Evolutionary conservation across 2,888 invertebrate genomes (phyloP), one percentile per base, ranked within the genome.

Genomic region (Zaprionus lineosus): DNA sequence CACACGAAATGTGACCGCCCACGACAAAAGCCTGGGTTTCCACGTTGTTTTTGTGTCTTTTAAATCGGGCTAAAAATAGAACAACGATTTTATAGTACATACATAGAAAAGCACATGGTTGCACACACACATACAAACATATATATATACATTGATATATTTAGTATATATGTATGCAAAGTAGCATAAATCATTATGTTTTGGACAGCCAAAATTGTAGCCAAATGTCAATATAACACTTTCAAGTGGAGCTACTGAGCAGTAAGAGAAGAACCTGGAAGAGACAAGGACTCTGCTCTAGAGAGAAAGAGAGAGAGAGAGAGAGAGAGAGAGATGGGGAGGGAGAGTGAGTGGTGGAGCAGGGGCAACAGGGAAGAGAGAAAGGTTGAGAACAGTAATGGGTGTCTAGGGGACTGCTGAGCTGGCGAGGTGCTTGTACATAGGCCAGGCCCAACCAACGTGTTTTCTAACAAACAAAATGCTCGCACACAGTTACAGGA

Each of bases 201-300:
- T 71, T 63, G 68, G 59, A 63, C 63, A 56, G 73, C 69, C 46
- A 41, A 71, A 72, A 64, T 62, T 73, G 71, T 74, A 65, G 68
- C 74, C 81, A 84, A 78, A 84, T 84, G 84, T 81, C 78, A 78
- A 78, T 78, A 81, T 76, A 83, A 83, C 77, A 83, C 77, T 78
- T 83, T 76, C 44, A 53, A 57, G 55, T 58, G 46, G 33, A 46
- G 34, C 55, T 52, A 36, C 18, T 15, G 36, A 37, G 50, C 28
- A 29, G 12, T 5, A 11, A 11, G 48, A 15, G 28, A 14, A n/a
- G 14, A 34, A 14, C n/a, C 14, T 29, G 6, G 11, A 8, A 8
- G 8, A 1, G 3, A 29, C 29, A 2, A 7, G 5, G 14, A 11
- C 3, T 24, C 1, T 14, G 28, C 2, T 15, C 2, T 4, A 8